Percentiles rank a stretch among this genome's conserved stretches.
Conservation (phyloP, 92 coral and sea anemone genomes). For the Porites lobata region DNA sequence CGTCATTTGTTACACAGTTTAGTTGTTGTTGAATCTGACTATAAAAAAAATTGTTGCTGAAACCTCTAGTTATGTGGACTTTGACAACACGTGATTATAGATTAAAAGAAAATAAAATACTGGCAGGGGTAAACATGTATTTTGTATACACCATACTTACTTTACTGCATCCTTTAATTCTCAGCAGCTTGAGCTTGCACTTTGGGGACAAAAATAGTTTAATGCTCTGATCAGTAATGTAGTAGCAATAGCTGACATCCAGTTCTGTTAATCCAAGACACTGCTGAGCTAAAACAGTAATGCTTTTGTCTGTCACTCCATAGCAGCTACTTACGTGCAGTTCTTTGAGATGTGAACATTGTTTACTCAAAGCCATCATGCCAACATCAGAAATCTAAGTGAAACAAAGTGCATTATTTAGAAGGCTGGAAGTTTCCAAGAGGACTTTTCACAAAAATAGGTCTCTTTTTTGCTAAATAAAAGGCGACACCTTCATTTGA, state of each 20-base stretch:
- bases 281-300: slow-evolving; percentile 53
- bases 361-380: slow-evolving; percentile 58
- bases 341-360: slow-evolving; percentile 72
- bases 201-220: slow-evolving; percentile 46
- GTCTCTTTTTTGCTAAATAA: too few species aligned
- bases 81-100: too few species aligned
- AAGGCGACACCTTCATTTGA: too few species aligned
- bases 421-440: too few species aligned
- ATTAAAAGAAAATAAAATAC: too few species aligned
- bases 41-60: too few species aligned
- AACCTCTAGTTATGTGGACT: too few species aligned
- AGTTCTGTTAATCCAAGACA: slow-evolving; percentile 66
- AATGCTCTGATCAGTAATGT: slow-evolving; percentile 78
- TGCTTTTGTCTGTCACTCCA: slow-evolving; percentile 84
- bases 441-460: too few species aligned
- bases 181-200: slow-evolving; percentile 55
- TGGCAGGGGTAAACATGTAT: too few species aligned
- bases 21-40: too few species aligned
- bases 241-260: slow-evolving; percentile 85
- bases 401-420: background rate
- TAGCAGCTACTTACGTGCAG: slow-evolving; percentile 87
- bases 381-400: slow-evolving; percentile 83
- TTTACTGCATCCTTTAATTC: slow-evolving; percentile 74
- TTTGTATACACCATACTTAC: slow-evolving; percentile 20
- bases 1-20: too few species aligned